Conservation (phyloP, 2,797 vertebrate genomes). For the Lagorchestes hirsutus region DNA sequence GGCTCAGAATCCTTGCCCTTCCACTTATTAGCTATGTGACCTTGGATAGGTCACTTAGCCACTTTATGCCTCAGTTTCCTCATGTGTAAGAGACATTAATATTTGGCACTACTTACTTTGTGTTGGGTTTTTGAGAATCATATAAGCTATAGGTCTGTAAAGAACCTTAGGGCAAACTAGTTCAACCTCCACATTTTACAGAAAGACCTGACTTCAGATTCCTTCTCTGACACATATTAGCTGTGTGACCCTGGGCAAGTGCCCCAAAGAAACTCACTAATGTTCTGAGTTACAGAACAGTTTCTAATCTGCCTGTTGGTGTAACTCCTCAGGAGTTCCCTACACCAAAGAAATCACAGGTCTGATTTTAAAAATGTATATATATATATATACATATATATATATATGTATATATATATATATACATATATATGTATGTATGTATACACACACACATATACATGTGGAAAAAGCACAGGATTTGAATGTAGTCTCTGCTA, state of each 20-base stretch:
- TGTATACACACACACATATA: too few species aligned
- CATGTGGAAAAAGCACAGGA: neutral
- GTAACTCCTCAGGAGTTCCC: too few species aligned
- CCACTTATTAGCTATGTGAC: neutral
- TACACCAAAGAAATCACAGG: too few species aligned
- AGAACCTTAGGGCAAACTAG: neutral
- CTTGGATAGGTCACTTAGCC: neutral
- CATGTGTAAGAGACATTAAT: neutral
- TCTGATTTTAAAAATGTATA: too few species aligned
- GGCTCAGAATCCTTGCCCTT: neutral
- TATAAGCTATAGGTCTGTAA: neutral
- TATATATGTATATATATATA: too few species aligned
- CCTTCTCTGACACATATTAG: neutral
- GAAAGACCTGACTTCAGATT: neutral
- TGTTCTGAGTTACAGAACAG: too few species aligned
- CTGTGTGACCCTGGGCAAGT: neutral
- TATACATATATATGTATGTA: too few species aligned
- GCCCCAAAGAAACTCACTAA: too few species aligned
- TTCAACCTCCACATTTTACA: neutral
- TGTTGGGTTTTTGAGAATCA: neutral
- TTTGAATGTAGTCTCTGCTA: neutral
- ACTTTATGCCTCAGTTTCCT: neutral
- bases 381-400: too few species aligned
- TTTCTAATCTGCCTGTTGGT: too few species aligned
- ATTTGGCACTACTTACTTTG: neutral